Evolutionary conservation across 2,888 invertebrate species (phyloP).

Genomic region (Lithophane semibrunnea): DNA sequence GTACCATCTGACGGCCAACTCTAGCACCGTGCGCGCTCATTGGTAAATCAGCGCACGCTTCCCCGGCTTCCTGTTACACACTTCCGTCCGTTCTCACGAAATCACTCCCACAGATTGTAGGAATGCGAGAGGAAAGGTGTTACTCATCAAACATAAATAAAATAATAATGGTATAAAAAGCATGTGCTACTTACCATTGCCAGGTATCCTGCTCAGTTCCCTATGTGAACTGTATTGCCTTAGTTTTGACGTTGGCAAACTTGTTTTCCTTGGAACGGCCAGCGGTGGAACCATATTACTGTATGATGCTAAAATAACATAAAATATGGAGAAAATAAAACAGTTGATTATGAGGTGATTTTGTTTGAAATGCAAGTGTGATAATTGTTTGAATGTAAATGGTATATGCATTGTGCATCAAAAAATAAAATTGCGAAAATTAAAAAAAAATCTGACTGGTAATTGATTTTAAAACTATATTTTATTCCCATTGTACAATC

Average conservation of each 20-base stretch:
- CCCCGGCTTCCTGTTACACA: no score
- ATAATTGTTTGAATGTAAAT: conserved; percentile 22
- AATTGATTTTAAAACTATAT: neutral
- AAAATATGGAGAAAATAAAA: conserved; percentile 54
- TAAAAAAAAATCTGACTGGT: neutral
- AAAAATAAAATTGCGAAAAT: neutral
- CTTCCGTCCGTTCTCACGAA: no score
- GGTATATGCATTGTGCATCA: conserved; percentile 11
- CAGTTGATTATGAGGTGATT: conserved; percentile 15
- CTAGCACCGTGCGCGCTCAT: no score
- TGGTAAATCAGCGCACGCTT: no score
- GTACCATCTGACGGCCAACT: no score
- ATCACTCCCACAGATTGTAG: no score
- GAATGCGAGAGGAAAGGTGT: no score
- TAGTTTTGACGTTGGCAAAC: conserved; percentile 87
- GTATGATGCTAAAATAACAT: conserved; percentile 78
- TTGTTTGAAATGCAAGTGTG: neutral
- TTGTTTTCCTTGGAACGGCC: conserved; percentile 78
- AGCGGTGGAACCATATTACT: conserved; percentile 80
- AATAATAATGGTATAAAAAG: conserved; percentile 19
- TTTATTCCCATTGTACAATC: neutral
- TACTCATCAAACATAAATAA: neutral
- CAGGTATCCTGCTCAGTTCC: conserved; percentile 87
- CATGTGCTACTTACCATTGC: conserved; percentile 70
- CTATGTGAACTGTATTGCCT: conserved; percentile 89